Conservation (phyloP, 1,140 invertebrate species). For the Charaxes varanes region DNA sequence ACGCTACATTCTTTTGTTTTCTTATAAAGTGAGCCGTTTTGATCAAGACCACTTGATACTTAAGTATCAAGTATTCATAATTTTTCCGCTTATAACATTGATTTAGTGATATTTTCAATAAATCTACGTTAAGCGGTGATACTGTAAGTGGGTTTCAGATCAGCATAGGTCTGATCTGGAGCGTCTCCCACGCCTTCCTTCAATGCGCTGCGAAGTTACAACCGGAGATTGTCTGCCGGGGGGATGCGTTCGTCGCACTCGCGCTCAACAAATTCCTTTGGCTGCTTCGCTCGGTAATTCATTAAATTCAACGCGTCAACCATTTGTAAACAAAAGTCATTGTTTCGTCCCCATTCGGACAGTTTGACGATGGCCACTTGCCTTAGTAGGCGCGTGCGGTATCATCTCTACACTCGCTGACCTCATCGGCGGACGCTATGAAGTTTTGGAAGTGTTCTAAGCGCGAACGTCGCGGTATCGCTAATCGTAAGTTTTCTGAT, state of each 20-base stretch:
- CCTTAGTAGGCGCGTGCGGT: constrained; percentile 42
- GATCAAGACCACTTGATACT: no score
- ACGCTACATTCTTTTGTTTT: constrained; percentile 49
- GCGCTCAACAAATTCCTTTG: constrained; percentile 42
- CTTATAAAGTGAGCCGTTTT: constrained; percentile 14
- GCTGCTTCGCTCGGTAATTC: constrained; percentile 45
- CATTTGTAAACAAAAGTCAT: constrained; percentile 71
- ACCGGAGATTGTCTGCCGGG: constrained; percentile 44
- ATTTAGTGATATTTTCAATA: not conserved
- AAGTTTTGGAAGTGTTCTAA: constrained; percentile 63
- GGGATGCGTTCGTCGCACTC: constrained; percentile 44
- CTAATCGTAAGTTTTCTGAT: constrained; percentile 6
- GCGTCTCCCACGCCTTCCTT: constrained; percentile 58
- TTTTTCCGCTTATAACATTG: no score
- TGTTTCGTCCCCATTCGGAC: constrained; percentile 59
- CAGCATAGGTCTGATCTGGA: constrained; percentile 33
- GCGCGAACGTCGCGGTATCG: constrained; percentile 26
- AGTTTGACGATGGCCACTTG: constrained; percentile 58
- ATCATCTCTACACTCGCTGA: constrained; percentile 36
- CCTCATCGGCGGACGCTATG: constrained; percentile 35
- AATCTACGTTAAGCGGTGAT: not conserved
- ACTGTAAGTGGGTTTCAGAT: constrained; percentile 19
- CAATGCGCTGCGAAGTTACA: constrained; percentile 31
- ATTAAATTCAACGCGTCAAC: constrained; percentile 53
- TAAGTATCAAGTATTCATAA: no score